A percentile compares a stretch with the other conserved stretches of the same genome.
These are phyloP conservation scores for Polietes domitor DNA, from an alignment of 2,888 invertebrate species.

Conservation along the genomic window DNA sequence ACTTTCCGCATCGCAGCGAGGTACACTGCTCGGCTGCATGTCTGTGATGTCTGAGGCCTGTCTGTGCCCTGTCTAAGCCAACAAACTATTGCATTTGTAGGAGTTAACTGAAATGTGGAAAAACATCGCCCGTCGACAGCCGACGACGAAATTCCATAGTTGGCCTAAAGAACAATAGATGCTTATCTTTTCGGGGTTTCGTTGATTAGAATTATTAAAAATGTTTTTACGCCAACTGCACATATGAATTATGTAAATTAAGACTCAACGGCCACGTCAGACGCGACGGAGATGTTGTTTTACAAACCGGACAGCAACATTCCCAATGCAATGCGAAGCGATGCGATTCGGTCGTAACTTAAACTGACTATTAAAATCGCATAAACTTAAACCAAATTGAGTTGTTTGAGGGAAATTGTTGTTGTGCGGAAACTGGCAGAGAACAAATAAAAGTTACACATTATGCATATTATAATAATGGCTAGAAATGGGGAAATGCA, in stretches of 20 bases:
- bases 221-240: conserved; percentile 67
- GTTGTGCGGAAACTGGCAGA: conserved; percentile 21
- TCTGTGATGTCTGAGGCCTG: conserved; percentile 25
- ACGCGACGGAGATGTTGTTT: background rate
- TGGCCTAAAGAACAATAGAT: conserved; percentile 42
- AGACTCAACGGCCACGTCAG: conserved; percentile 30
- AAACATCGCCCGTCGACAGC: background rate
- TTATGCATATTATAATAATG: background rate
- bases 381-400: conserved; percentile 60
- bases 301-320: background rate
- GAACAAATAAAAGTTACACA: conserved; percentile 38
- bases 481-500: background rate
- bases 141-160: background rate
- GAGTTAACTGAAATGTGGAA: conserved; percentile 25
- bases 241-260: conserved; percentile 64
- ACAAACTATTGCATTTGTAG: background rate
- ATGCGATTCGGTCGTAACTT: conserved; percentile 39
- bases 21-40: conserved; percentile 6
- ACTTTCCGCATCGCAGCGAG: conserved; percentile 46
- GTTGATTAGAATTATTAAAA: conserved; percentile 68
- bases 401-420: conserved; percentile 59
- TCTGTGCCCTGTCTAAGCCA: conserved; percentile 49
- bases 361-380: conserved; percentile 64
- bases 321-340: background rate
- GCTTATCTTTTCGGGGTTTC: conserved; percentile 52